A percentile compares a stretch with the other conserved stretches of the same genome.
Evolutionary conservation across 2,797 vertebrate genomes (phyloP).

Genomic region (Danio choprae): DNA sequence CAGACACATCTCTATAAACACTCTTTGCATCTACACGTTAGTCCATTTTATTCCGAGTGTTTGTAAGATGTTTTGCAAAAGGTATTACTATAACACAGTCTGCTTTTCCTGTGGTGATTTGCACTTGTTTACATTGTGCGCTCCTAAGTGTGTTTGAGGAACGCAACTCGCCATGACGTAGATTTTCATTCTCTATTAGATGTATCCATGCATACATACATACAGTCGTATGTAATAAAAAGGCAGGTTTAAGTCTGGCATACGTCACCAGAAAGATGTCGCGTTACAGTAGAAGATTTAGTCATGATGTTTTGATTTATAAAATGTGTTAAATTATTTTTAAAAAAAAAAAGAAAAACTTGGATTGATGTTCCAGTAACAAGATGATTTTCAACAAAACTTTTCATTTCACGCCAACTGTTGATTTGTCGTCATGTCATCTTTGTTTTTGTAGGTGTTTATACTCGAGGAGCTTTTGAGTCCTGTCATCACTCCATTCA

Average conservation of each 20-base stretch:
- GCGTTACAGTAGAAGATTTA: background rate
- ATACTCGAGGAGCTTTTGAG: constrained; percentile 96
- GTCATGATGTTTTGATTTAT: background rate
- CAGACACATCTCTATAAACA: too few relatives aligned
- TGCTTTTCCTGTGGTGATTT: too few relatives aligned
- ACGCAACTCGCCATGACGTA: too few relatives aligned
- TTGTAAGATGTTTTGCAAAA: too few relatives aligned
- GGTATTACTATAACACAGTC: too few relatives aligned
- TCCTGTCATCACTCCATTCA: constrained; percentile 94
- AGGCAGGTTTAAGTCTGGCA: background rate
- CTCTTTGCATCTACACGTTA: too few relatives aligned
- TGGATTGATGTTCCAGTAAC: background rate
- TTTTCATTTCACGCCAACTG: background rate
- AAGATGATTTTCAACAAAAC: background rate
- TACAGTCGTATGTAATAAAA: background rate
- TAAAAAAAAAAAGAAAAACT: background rate
- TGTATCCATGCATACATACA: background rate
- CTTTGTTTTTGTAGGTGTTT: constrained; percentile 82
- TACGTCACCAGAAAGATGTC: too few relatives aligned
- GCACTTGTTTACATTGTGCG: too few relatives aligned
- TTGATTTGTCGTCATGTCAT: background rate
- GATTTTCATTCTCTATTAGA: background rate
- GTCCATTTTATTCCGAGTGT: too few relatives aligned
- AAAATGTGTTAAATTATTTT: background rate
- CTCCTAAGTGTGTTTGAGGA: too few relatives aligned